Conservation (phyloP, 1,140 invertebrate genomes). For the Leguminivora glycinivorella region DNA sequence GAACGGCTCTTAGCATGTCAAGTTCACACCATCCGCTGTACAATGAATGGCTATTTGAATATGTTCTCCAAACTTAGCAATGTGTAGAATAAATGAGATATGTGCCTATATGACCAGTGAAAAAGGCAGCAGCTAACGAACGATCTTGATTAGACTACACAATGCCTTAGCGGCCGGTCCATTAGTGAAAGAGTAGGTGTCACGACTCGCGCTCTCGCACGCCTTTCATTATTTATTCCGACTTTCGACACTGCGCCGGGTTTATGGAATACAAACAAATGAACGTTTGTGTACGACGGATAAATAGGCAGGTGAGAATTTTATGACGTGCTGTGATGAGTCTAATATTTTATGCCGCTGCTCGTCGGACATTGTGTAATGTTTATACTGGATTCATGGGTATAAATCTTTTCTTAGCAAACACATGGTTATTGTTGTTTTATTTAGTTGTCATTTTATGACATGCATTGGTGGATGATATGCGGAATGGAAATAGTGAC, state of each 20-base stretch:
- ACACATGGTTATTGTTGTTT: constrained; percentile 1
- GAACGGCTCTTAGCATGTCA: not conserved
- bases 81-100: constrained; percentile 56
- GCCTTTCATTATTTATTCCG: constrained; percentile 66
- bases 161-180: constrained; percentile 59
- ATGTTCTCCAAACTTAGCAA: constrained; percentile 30
- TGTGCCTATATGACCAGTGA: constrained; percentile 53
- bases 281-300: constrained; percentile 53
- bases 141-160: constrained; percentile 68
- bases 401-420: constrained; percentile 8
- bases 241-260: constrained; percentile 44
- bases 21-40: constrained; percentile 20
- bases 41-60: constrained; percentile 24
- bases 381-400: constrained; percentile 16
- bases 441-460: not conserved
- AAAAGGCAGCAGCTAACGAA: constrained; percentile 59
- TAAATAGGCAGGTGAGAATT: constrained; percentile 49
- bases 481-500: not conserved
- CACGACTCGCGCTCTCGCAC: constrained; percentile 60
- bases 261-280: constrained; percentile 54
- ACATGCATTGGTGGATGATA: no score
- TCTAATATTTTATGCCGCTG: constrained; percentile 29
- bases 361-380: constrained; percentile 17
- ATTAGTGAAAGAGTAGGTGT: constrained; percentile 72
- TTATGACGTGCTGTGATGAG: constrained; percentile 30